Conservation (phyloP, 2,797 vertebrate genomes). For the Typhlichthys eigenmanni region DNA sequence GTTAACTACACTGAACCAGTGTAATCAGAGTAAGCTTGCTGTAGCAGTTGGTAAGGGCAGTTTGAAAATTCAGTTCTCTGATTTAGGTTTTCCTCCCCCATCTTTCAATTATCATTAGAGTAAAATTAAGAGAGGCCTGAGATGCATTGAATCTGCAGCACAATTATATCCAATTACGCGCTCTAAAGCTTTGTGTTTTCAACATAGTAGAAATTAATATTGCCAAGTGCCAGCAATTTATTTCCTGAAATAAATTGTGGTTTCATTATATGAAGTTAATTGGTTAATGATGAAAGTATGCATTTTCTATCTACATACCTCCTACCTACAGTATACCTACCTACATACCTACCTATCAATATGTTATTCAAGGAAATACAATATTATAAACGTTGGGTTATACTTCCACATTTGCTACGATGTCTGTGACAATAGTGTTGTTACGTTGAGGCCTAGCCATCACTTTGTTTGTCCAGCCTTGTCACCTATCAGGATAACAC, state of each 20-base stretch:
- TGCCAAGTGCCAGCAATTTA: slow-evolving; percentile 41
- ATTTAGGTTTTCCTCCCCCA: slow-evolving; percentile 70
- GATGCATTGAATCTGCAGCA: slow-evolving; percentile 62
- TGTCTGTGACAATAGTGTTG: no score
- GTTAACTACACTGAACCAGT: slow-evolving; percentile 60
- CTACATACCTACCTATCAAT: background rate
- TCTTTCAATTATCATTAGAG: slow-evolving; percentile 81
- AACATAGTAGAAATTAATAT: slow-evolving; percentile 73
- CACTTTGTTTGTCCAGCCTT: no score
- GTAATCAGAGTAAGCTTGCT: slow-evolving; percentile 67
- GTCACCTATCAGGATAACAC: no score
- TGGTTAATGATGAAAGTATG: slow-evolving; percentile 29
- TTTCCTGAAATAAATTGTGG: slow-evolving; percentile 35
- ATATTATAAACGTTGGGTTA: no score
- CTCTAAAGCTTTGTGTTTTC: slow-evolving; percentile 73
- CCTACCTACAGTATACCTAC: background rate
- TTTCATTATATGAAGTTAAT: slow-evolving; percentile 47
- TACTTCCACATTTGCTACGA: no score
- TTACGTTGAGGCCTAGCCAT: no score
- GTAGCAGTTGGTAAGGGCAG: slow-evolving; percentile 57
- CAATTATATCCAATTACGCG: slow-evolving; percentile 78
- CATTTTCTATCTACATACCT: slow-evolving; percentile 11
- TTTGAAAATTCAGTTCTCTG: slow-evolving; percentile 73
- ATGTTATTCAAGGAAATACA: background rate
- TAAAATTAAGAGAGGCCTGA: slow-evolving; percentile 76